Conservation (phyloP, 92 coral and sea anemone species). For the Montipora capitata region DNA sequence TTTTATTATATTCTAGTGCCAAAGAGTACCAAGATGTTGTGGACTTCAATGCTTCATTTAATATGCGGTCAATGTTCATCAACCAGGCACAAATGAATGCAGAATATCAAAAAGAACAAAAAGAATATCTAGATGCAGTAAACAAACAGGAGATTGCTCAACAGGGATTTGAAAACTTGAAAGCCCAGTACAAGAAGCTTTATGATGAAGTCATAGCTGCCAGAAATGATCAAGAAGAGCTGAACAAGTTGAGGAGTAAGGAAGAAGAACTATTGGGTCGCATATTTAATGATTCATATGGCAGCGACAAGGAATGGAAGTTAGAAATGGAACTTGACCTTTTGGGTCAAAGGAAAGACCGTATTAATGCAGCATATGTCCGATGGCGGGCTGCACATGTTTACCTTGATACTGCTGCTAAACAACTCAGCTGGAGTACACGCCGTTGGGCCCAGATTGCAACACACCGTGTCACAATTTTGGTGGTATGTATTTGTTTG, state of each 20-base stretch:
- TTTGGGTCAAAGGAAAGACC: conserved; percentile 81
- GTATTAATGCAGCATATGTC: conserved; percentile 76
- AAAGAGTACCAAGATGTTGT: conserved; percentile 94
- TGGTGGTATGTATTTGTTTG: conserved; percentile 75
- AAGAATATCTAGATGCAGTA: conserved; percentile 94
- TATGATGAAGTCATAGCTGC: conserved; percentile 57
- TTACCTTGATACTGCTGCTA: conserved; percentile 72
- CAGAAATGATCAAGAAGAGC: conserved; percentile 72
- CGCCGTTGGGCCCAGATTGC: conserved; percentile 96
- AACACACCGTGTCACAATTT: conserved; percentile 70
- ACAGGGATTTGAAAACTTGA: conserved; percentile 78
- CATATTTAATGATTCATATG: conserved; percentile 93
- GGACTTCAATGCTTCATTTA: conserved; percentile 69
- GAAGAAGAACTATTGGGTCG: conserved; percentile 83
- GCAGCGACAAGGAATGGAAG: conserved; percentile 94
- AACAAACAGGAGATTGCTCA: conserved; percentile 94
- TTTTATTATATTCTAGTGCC: conserved; percentile 51
- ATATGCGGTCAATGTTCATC: conserved; percentile 91
- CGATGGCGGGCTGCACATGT: conserved; percentile 88
- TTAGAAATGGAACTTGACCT: conserved; percentile 90
- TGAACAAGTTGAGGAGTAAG: conserved; percentile 50
- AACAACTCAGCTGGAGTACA: conserved; percentile 92
- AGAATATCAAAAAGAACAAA: conserved; percentile 84
- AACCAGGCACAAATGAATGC: conserved; percentile 79
- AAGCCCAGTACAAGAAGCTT: conserved; percentile 83